phyloP scores from a whole-genome alignment of 1,140 invertebrate species.

The Penaeus japonicus region DNA sequence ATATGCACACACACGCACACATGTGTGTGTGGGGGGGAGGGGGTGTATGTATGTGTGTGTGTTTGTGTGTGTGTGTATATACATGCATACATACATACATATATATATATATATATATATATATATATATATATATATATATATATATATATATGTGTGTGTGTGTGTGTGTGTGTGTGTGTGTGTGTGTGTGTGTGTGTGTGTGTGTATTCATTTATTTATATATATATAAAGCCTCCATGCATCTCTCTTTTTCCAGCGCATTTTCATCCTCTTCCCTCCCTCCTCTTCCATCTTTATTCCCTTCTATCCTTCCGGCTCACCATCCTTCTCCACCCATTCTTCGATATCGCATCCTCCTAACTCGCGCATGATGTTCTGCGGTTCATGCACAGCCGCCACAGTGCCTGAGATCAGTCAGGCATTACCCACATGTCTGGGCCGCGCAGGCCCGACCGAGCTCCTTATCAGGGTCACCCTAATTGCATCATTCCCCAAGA shows the following conservation, averaged over 20 bases:
- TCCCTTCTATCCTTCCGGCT: background rate
- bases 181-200: too few species aligned
- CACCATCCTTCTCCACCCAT: background rate
- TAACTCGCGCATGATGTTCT: slow-evolving; percentile 28
- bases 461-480: slow-evolving; percentile 41
- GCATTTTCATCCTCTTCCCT: background rate
- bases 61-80: background rate
- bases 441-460: background rate
- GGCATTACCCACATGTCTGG: slow-evolving; percentile 16
- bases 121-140: too few species aligned
- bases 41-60: background rate
- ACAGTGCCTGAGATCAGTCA: slow-evolving; percentile 25
- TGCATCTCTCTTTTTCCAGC: background rate
- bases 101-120: background rate
- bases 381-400: slow-evolving; percentile 13
- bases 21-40: background rate
- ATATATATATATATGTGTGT: too few species aligned
- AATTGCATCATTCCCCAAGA: slow-evolving; percentile 43
- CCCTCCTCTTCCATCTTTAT: background rate
- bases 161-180: too few species aligned
- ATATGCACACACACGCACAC: background rate
- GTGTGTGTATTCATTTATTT: background rate
- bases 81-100: background rate
- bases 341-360: slow-evolving; percentile 19
- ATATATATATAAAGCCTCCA: background rate